phyloP scores from a whole-genome alignment of 2,113 vertebrate species.

The Picathartes gymnocephalus region DNA sequence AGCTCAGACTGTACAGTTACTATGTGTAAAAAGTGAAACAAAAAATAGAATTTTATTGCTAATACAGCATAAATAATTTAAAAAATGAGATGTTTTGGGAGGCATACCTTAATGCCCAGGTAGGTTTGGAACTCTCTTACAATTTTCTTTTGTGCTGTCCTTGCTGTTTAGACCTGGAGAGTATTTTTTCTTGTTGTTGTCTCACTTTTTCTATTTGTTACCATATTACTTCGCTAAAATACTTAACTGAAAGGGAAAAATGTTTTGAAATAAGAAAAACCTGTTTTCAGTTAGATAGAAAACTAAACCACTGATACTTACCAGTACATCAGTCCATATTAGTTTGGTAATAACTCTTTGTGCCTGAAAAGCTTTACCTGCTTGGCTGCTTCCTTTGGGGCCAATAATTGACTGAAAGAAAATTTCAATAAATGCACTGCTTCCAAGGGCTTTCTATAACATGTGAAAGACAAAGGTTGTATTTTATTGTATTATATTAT shows the following conservation, averaged over 20 bases:
- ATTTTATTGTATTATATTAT: background rate
- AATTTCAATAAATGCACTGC: background rate
- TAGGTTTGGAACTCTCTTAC: background rate
- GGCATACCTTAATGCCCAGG: background rate
- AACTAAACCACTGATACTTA: background rate
- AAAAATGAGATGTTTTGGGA: background rate
- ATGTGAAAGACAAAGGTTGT: rapidly evolving
- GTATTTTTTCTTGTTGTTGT: background rate
- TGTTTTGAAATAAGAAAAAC: background rate
- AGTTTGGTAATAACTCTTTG: background rate
- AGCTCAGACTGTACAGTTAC: background rate
- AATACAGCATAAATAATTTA: background rate
- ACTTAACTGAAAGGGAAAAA: background rate
- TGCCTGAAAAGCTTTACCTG: background rate
- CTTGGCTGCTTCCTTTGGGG: background rate
- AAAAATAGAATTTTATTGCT: background rate
- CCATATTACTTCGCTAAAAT: background rate
- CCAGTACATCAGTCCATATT: background rate
- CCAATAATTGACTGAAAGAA: background rate
- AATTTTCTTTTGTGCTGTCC: background rate
- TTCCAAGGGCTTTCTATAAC: background rate
- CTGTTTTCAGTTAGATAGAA: background rate
- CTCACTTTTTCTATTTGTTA: background rate
- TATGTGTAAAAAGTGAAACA: background rate
- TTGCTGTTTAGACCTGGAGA: background rate